Conservation (phyloP, 64 coral and sea anemone genomes). For the Catalaphyllia jardinei region DNA sequence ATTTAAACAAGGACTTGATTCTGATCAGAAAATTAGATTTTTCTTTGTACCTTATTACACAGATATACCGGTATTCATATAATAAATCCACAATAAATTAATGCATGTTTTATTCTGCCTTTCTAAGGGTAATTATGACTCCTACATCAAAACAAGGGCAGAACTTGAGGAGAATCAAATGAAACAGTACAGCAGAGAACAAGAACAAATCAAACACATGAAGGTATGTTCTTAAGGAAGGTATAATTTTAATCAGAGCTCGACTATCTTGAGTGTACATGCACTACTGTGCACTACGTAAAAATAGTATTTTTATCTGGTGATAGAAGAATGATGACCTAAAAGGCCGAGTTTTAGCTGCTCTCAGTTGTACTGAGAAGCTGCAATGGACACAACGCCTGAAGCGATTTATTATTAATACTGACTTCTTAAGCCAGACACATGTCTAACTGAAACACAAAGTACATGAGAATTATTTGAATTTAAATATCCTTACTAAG, state of each 20-base stretch:
- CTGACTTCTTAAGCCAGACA: conserved; percentile 1
- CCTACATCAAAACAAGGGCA: conserved; percentile 86
- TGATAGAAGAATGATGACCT: conserved; percentile 84
- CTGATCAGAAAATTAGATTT: too few relatives aligned
- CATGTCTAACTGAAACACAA: too few relatives aligned
- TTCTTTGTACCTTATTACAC: too few relatives aligned
- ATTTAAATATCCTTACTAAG: too few relatives aligned
- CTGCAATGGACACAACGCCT: conserved; percentile 76
- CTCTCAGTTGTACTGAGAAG: conserved; percentile 25
- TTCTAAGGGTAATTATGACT: conserved; percentile 90
- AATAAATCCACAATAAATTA: not conserved
- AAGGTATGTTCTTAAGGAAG: conserved; percentile 48
- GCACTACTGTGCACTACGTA: too few relatives aligned
- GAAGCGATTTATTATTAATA: conserved; percentile 55
- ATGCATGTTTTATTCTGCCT: not conserved
- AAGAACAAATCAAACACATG: conserved; percentile 98
- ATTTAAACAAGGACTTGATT: too few relatives aligned
- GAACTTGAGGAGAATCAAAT: conserved; percentile 98
- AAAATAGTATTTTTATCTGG: not conserved
- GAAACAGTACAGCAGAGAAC: conserved; percentile 95
- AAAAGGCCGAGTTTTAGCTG: conserved; percentile 98
- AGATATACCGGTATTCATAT: too few relatives aligned
- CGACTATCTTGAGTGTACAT: not conserved
- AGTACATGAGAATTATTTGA: too few relatives aligned
- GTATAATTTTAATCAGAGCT: not conserved